Evolutionary conservation across 2,797 vertebrate species (phyloP), one percentile per base, ranked within the genome.

Genomic region (Potorous gilbertii): DNA sequence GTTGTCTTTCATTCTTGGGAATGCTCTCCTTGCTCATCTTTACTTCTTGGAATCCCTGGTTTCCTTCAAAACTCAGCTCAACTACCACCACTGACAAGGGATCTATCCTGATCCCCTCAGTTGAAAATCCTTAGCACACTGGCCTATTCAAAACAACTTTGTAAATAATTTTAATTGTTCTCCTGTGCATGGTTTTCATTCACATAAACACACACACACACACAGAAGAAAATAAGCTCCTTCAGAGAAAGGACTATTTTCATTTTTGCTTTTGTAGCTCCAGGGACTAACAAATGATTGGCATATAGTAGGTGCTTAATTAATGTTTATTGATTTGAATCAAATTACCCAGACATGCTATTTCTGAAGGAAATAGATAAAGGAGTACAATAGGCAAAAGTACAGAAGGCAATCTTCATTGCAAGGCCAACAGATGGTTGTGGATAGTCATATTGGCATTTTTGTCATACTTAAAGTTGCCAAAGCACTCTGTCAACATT

Each of bases 21-120:
- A n/a, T 74, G 16, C 34, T 18, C 62, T 66, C 34, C 59, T 66
- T n/a, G 34, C 34, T 66, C 13, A 66, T 12, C 14, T 66, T 66
- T n/a, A 34, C 31, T 31, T 66, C 31, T 66, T 66, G 0, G 31
- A 66, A 66, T n/a, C 13, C 31, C 57, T 14, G 12, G 59, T 74
- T 74, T 74, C 34, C 34, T n/a, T 74, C 62, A 74, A n/a, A 31
- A 90, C 96, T 92, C 5, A 31, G 94, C 24, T 93, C 54, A 52
- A 34, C 24, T 59, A 24, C 66, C 93, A 92, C 92, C 34, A 91
- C 40, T 96, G 59, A 94, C 52, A 93, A 52, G 10, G 55, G 18
- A 91, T 16, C 2, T 13, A 46, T 92, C 0, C 55, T n/a, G 4
- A n/a, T 74, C 14, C 62, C 34, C 34, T 74, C 62, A 74, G 34